These are phyloP conservation scores for Xiphias gladius DNA, from an alignment of 2,113 vertebrate genomes.

Conservation along the genomic window DNA sequence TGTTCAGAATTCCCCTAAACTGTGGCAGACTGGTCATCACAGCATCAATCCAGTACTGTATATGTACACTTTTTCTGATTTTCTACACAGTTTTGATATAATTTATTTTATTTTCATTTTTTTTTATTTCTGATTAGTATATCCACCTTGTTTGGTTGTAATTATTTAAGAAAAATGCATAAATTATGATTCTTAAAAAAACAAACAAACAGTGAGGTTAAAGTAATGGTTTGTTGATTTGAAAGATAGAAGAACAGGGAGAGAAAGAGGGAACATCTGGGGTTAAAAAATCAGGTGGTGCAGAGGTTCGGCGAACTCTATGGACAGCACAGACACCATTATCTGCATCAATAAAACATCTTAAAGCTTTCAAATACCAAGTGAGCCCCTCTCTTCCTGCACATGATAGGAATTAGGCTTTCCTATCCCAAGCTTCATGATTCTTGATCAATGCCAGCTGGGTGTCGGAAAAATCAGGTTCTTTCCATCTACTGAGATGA, in stretches of 20 bases:
- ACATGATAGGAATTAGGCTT: conserved; percentile 11
- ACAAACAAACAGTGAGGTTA: background rate
- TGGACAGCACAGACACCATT: background rate
- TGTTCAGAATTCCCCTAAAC: no score
- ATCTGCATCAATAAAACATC: conserved; percentile 19
- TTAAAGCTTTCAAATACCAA: conserved; percentile 29
- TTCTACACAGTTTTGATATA: no score
- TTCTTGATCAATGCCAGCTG: conserved; percentile 46
- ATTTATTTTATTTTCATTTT: background rate
- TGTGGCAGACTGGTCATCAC: no score
- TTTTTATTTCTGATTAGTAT: no score
- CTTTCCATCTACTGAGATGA: conserved; percentile 46
- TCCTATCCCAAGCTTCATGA: conserved; percentile 23
- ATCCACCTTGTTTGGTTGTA: background rate
- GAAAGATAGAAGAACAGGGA: background rate
- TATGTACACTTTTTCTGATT: no score
- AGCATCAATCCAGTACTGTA: no score
- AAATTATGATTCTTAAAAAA: background rate
- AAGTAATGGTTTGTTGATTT: background rate
- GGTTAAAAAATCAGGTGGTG: conserved; percentile 2
- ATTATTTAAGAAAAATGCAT: background rate
- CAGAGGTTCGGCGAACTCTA: background rate
- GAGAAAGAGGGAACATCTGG: conserved; percentile 7
- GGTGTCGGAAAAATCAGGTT: conserved; percentile 30
- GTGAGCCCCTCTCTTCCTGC: background rate